phyloP scores from a whole-genome alignment of 2,888 invertebrate genomes.

The Hydrotaea cyrtoneurina region DNA sequence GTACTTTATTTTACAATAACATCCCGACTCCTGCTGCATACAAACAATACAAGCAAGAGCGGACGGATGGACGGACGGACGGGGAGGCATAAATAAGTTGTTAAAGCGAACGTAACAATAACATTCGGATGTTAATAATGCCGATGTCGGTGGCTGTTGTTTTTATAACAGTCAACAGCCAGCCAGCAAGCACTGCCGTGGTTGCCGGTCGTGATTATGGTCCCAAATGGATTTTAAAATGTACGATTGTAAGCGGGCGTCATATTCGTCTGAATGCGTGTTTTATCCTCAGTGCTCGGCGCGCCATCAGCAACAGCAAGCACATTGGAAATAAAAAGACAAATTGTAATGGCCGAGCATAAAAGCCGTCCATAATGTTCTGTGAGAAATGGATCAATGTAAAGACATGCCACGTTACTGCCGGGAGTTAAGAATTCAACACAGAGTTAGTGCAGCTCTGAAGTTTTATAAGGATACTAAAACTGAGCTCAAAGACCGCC shows the following conservation, averaged over 20 bases:
- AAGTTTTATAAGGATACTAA: conserved; percentile 45
- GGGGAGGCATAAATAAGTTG: conserved; percentile 9
- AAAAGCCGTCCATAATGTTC: neutral
- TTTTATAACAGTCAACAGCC: conserved; percentile 8
- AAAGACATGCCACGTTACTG: neutral
- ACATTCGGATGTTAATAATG: neutral
- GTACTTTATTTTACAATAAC: conserved; percentile 7
- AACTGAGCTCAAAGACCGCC: no score
- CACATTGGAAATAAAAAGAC: conserved; percentile 1
- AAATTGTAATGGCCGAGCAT: conserved; percentile 11
- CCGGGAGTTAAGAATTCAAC: neutral
- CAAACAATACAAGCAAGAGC: neutral
- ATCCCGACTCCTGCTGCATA: neutral
- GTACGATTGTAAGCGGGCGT: neutral
- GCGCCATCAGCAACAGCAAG: no score
- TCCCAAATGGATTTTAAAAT: conserved; percentile 16
- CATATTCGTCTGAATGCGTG: neutral
- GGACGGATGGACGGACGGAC: neutral
- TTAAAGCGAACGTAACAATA: conserved; percentile 20
- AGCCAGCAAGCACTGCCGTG: neutral
- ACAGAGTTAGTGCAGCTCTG: neutral
- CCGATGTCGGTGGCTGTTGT: neutral
- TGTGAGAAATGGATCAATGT: conserved; percentile 9
- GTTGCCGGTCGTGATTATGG: conserved; percentile 19
- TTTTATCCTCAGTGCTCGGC: neutral